Conservation (phyloP, 1,140 invertebrate species). For the Potamilus streckersoni region DNA sequence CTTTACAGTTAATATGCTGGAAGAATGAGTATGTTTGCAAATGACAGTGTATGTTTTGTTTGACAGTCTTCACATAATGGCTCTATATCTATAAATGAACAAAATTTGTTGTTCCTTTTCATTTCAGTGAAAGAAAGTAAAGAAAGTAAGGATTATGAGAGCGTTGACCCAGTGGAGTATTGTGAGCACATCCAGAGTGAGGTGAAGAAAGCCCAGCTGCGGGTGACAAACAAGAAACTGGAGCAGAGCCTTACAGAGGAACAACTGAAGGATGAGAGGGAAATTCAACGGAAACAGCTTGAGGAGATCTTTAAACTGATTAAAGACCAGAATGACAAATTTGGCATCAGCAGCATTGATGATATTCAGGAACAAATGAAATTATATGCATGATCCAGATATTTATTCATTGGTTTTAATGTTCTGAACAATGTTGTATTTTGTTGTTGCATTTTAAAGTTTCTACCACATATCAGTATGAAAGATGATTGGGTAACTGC, state of each 20-base stretch:
- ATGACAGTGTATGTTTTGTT: too few relatives aligned
- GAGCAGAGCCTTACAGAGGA: conserved; percentile 54
- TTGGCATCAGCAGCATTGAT: conserved; percentile 57
- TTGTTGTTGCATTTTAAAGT: background rate
- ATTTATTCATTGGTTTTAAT: background rate
- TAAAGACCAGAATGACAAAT: conserved; percentile 59
- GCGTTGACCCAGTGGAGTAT: conserved; percentile 58
- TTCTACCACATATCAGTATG: too few relatives aligned
- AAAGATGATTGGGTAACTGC: too few relatives aligned
- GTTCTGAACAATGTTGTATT: background rate
- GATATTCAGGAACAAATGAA: conserved; percentile 65
- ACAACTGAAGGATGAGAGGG: conserved; percentile 57
- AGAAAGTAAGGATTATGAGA: too few relatives aligned
- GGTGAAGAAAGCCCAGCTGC: conserved; percentile 60
- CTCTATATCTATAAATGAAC: too few relatives aligned
- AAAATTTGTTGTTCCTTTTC: too few relatives aligned
- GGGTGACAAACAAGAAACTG: conserved; percentile 55
- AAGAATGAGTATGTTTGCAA: too few relatives aligned
- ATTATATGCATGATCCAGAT: conserved; percentile 50
- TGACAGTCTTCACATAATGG: too few relatives aligned
- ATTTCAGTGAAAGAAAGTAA: too few relatives aligned
- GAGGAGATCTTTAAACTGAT: conserved; percentile 63
- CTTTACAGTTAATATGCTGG: too few relatives aligned
- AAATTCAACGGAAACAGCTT: conserved; percentile 58
- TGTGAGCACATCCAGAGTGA: conserved; percentile 66